Conservation (phyloP, 2,797 vertebrate genomes). For the Linurgus olivaceus region DNA sequence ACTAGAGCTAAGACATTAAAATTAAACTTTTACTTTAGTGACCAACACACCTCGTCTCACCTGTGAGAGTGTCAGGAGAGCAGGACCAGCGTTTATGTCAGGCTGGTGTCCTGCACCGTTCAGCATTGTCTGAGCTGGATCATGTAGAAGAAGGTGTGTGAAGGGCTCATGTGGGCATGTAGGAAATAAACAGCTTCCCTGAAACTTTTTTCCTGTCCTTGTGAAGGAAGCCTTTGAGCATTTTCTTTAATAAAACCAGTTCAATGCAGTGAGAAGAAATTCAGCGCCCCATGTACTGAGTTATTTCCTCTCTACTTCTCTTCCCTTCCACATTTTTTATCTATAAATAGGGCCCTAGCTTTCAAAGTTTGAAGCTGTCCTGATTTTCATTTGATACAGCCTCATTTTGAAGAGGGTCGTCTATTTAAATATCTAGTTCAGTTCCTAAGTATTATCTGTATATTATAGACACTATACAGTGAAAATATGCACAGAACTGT, state of each 20-base stretch:
- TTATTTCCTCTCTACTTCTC: neutral
- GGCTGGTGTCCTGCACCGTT: neutral
- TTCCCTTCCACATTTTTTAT: neutral
- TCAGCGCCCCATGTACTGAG: neutral
- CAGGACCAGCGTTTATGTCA: neutral
- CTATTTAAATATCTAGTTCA: constrained; percentile 35
- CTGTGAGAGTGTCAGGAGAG: neutral
- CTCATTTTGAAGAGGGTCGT: neutral
- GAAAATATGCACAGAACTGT: neutral
- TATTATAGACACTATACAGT: neutral
- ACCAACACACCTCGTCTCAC: neutral
- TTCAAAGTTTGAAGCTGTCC: neutral
- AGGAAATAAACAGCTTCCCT: neutral
- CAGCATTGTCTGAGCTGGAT: neutral
- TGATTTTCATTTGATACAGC: neutral
- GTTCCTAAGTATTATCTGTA: neutral
- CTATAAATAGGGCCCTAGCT: neutral
- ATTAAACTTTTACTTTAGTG: neutral
- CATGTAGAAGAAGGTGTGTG: accelerated
- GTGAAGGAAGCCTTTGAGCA: neutral
- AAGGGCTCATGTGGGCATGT: neutral
- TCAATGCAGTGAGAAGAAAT: neutral
- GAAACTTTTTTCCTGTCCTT: neutral
- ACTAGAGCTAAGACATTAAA: neutral
- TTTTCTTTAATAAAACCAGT: neutral